A percentile compares a stretch with the other conserved stretches of the same genome.
Conservation (phyloP, 2,888 invertebrate genomes). For the Macrophya alboannulata region DNA sequence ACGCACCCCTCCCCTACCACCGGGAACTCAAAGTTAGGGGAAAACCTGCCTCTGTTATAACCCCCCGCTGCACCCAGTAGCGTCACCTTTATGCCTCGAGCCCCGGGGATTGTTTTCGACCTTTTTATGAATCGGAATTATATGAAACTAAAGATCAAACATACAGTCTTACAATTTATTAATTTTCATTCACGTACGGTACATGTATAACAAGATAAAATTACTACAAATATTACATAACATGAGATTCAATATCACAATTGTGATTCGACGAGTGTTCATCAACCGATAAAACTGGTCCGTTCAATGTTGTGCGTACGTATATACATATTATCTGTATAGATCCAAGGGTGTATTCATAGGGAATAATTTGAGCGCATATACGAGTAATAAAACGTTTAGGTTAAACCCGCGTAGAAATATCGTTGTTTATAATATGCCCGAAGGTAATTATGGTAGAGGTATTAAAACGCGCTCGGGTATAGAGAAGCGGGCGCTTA, state of each 20-base stretch:
- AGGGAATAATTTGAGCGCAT: neutral
- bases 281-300: neutral
- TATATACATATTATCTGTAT: no score
- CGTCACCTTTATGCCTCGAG: neutral
- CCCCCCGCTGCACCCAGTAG: constrained; percentile 44
- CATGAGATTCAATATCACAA: no score
- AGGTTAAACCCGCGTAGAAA: neutral
- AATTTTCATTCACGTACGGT: no score
- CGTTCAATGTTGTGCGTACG: no score
- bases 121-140: neutral
- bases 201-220: no score
- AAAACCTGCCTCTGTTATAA: constrained; percentile 50
- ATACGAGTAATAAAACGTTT: neutral
- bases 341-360: no score
- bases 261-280: neutral
- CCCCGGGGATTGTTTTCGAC: constrained; percentile 29
- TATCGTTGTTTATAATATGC: constrained; percentile 5
- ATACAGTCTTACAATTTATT: no score
- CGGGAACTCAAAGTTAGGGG: constrained; percentile 42
- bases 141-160: no score
- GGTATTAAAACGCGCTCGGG: constrained; percentile 29
- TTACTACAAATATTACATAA: no score
- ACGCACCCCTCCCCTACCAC: constrained; percentile 47
- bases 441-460: constrained; percentile 18
- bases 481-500: neutral